phyloP scores from a whole-genome alignment of 1,140 invertebrate species.

The Zaprionus davidi region DNA sequence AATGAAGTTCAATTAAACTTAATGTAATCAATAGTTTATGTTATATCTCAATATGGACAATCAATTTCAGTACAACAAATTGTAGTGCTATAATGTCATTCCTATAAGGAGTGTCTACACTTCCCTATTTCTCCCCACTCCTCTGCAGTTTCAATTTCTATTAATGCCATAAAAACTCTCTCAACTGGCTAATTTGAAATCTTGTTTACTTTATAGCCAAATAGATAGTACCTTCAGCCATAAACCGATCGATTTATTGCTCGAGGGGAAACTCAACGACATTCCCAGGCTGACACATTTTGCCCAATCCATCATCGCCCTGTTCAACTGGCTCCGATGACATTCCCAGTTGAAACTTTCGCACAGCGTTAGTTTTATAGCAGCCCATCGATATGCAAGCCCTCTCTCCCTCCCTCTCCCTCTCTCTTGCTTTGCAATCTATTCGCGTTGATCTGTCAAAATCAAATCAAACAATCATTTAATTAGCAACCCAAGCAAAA shows the following conservation, averaged over 20 bases:
- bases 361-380: conserved; percentile 19
- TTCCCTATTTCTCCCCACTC: background rate
- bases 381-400: background rate
- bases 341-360: conserved; percentile 36
- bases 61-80: background rate
- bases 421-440: conserved; percentile 25
- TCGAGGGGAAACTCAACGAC: conserved; percentile 1
- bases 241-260: background rate
- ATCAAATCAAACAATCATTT: conserved; percentile 67
- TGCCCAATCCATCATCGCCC: conserved; percentile 36
- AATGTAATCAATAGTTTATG: too few species aligned
- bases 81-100: background rate
- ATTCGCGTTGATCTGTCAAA: conserved; percentile 49
- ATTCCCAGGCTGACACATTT: conserved; percentile 41
- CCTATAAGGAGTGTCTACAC: background rate
- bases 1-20: too few species aligned
- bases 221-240: background rate
- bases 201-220: background rate
- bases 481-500: conserved; percentile 46
- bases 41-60: too few species aligned
- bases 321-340: conserved; percentile 10
- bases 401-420: too few species aligned
- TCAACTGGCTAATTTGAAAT: background rate
- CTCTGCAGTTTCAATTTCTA: background rate
- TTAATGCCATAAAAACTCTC: background rate